A percentile compares a stretch with the other conserved stretches of the same genome.
These are phyloP conservation scores for Caenorhabditis panamensis DNA, from an alignment of 2,888 invertebrate species.

Conservation along the genomic window DNA sequence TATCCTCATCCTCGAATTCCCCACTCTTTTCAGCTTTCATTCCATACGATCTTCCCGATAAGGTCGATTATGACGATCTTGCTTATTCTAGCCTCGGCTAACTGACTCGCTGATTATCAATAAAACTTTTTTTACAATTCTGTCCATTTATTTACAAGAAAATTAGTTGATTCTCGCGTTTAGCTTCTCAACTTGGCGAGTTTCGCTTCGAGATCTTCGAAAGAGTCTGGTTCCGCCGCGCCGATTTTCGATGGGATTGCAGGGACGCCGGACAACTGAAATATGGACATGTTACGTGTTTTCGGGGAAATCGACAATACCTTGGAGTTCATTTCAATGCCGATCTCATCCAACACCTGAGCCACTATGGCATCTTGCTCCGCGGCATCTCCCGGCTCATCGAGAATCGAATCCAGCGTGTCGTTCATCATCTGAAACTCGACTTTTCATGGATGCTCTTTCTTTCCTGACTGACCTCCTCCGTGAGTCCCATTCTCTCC, in stretches of 20 bases:
- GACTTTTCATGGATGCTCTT: slow-evolving; percentile 4
- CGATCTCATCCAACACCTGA: slow-evolving; percentile 95
- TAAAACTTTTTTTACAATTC: no score
- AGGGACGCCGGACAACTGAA: slow-evolving; percentile 46
- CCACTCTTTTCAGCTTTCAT: no score
- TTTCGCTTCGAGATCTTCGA: slow-evolving; percentile 64
- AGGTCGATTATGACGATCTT: no score
- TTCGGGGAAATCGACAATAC: slow-evolving; percentile 1
- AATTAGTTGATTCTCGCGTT: no score
- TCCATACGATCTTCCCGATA: no score
- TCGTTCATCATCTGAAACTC: slow-evolving; percentile 86
- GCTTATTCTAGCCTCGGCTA: no score
- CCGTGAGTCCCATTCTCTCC: slow-evolving; percentile 94
- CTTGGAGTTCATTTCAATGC: slow-evolving; percentile 89
- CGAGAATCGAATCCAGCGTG: slow-evolving; percentile 91
- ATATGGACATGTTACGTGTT: not conserved
- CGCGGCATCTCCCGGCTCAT: slow-evolving; percentile 92
- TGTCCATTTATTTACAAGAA: no score
- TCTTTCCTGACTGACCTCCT: slow-evolving; percentile 86
- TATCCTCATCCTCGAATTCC: no score
- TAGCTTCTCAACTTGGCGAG: slow-evolving; percentile 62
- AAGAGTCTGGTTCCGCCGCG: not conserved
- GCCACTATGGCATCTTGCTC: slow-evolving; percentile 91
- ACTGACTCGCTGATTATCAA: no score
- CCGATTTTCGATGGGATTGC: slow-evolving; percentile 32